These are phyloP conservation scores for Spisula subtruncata DNA, from an alignment of 2,888 invertebrate genomes.

Conservation along the genomic window DNA sequence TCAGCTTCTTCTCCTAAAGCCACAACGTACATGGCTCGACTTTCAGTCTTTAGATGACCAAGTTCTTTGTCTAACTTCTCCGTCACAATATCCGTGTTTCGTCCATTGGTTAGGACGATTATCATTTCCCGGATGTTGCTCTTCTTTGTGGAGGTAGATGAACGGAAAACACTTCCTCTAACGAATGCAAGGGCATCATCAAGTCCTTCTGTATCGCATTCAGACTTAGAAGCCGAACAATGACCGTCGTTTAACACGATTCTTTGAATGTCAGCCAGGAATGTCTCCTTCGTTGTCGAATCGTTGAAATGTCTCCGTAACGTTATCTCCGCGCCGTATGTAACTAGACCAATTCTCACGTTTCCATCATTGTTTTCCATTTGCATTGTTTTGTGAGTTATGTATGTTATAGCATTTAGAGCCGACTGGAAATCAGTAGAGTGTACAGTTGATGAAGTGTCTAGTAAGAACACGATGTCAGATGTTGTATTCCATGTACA, in stretches of 20 bases:
- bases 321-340: background rate
- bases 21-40: background rate
- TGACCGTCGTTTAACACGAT: background rate
- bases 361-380: slow-evolving; percentile 24
- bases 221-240: background rate
- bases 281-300: background rate
- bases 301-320: background rate
- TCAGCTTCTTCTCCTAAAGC: slow-evolving; percentile 26
- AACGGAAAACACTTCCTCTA: slow-evolving; percentile 2
- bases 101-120: slow-evolving; percentile 22
- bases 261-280: background rate
- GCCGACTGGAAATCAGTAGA: background rate
- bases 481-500: slow-evolving; percentile 10
- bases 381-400: slow-evolving; percentile 6
- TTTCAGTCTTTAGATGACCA: background rate
- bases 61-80: background rate
- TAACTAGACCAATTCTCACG: slow-evolving; percentile 14
- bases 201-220: background rate
- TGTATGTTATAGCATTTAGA: slow-evolving; percentile 23
- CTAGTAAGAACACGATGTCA: slow-evolving; percentile 20
- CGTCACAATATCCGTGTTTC: background rate
- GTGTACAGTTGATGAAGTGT: background rate
- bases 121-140: background rate
- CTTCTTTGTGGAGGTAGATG: background rate
- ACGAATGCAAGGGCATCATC: background rate